Evolutionary conservation across 2,888 invertebrate genomes (phyloP), one percentile per base, ranked within the genome.

Genomic region (Parapristionchus giblindavisi): DNA sequence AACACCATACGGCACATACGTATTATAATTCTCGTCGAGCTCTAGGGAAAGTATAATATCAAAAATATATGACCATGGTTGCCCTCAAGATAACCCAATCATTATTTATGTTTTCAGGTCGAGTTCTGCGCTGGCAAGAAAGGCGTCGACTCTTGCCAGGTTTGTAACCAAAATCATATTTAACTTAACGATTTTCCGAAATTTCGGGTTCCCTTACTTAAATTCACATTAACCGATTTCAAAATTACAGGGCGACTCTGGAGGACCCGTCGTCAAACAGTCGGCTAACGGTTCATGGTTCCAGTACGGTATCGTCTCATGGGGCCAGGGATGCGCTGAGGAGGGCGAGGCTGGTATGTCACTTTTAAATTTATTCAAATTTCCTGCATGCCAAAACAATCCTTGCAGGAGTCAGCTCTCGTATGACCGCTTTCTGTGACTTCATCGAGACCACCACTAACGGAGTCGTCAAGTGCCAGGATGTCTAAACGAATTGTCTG

Each of bases 401-500:
- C 38, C 40, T 73, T 73, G 60, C 51, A 75, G 75, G 75, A 52
- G 54, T 75, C 1, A 68, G 68, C 68, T 66, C 75, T 14, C 75
- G 75, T 21, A 51, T 75, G 58, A 21, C 66, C 17, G 75, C 75
- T 38, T 75, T 58, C 60, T 75, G 75, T 51, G 58, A 66, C 51
- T 75, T n/a, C 24, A 75, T 75, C 58, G 24, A 24, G 5, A 66
- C 51, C 17, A 75, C 75, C 29, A 75, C 75, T 4, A 48, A 51
- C 60, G 40, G 40, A 1, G 40, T 29, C 8, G 74, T 54, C 17
- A n/a, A n/a, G 29, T 74, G 74, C 74, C 91, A 29, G 92, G 91
- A 71, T 40, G 58, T 38, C 36, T 58, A 40, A 11, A n/a, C 38
- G 34, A 58, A 56, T n/a, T n/a, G n/a, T n/a, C n/a, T n/a, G n/a